These are phyloP conservation scores for Ceratoteleas bidentatus DNA, from an alignment of 1,140 invertebrate genomes.

Conservation along the genomic window DNA sequence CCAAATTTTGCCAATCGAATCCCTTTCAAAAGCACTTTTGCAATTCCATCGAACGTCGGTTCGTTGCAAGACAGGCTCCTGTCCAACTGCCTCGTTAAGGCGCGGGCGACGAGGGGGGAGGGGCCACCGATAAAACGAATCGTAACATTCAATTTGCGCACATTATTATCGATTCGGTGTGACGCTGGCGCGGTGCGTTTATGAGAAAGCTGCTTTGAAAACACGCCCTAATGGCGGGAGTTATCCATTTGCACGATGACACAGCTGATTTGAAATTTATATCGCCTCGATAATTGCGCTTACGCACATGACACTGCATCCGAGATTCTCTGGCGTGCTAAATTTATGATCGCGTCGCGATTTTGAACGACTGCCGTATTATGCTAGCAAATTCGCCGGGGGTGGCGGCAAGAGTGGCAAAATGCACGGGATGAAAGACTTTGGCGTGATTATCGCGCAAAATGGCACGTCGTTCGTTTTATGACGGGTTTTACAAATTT, in stretches of 20 bases:
- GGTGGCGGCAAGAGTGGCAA: slow-evolving; percentile 18
- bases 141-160: slow-evolving; percentile 35
- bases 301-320: slow-evolving; percentile 67
- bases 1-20: too few species aligned
- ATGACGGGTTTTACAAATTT: slow-evolving; percentile 41
- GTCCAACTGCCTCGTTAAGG: background rate
- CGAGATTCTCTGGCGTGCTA: slow-evolving; percentile 64
- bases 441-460: slow-evolving; percentile 46
- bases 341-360: slow-evolving; percentile 68
- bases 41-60: background rate
- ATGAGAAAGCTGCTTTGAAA: slow-evolving; percentile 52
- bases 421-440: slow-evolving; percentile 42
- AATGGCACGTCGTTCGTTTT: slow-evolving; percentile 36
- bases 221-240: slow-evolving; percentile 59
- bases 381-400: slow-evolving; percentile 52
- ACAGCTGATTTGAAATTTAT: slow-evolving; percentile 69
- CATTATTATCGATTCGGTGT: slow-evolving; percentile 49
- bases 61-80: background rate
- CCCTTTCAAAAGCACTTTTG: background rate
- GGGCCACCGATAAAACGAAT: slow-evolving; percentile 8
- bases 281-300: slow-evolving; percentile 67
- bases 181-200: slow-evolving; percentile 33
- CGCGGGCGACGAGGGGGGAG: background rate
- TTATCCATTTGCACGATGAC: slow-evolving; percentile 66
- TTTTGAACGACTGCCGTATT: slow-evolving; percentile 65